Evolutionary conservation across 92 coral and sea anemone genomes (phyloP), one percentile per base, ranked within the genome.

Genomic region (Porites cylindrica): DNA sequence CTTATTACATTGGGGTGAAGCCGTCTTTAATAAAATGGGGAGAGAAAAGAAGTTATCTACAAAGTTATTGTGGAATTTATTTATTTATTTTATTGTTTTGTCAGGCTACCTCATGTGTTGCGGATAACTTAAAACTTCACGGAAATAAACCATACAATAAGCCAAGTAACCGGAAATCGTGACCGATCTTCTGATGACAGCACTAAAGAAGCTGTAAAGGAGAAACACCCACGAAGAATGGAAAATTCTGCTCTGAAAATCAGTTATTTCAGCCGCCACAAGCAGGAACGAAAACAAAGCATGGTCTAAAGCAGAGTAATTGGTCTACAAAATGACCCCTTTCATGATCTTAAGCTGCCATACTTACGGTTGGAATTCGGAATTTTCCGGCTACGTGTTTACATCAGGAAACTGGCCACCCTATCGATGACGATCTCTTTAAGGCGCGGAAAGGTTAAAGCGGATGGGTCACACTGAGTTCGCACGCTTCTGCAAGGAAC

Each of bases 91-190:
- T 38, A 38, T 74, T 26, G 19, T 8, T 23, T 76, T 51, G 59
- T 11, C 87, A 93, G 96, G 88, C 72, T 66, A 66, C 86, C 1
- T 91, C 96, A 9, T 87, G 83, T 59, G 91, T 78, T 16, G 54
- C 65, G 90, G 82, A 76, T 26, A 91, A 80, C 16, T 80, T 86
- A 21, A 94, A 90, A 89, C 78, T 70, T 8, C 96, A 89, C 70
- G 88, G 91, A 10, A 73, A 62, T 13, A 94, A 94, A 66, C 96
- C 96, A 10, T 94, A 94, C 75, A 73, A 90, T 10, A 88, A 79
- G 54, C 91, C 87, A 20, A 75, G 32, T 9, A 70, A 86, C 79
- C 69, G 69, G 77, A 60, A 72, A 51, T 65, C 77, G n/a, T 66
- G 53, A 85, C 75, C 29, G 21, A 8, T 7, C 16, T 38, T 16